Evolutionary conservation across 2,888 invertebrate species (phyloP), one percentile per base, ranked within the genome.

Genomic region (Andrena fulva): DNA sequence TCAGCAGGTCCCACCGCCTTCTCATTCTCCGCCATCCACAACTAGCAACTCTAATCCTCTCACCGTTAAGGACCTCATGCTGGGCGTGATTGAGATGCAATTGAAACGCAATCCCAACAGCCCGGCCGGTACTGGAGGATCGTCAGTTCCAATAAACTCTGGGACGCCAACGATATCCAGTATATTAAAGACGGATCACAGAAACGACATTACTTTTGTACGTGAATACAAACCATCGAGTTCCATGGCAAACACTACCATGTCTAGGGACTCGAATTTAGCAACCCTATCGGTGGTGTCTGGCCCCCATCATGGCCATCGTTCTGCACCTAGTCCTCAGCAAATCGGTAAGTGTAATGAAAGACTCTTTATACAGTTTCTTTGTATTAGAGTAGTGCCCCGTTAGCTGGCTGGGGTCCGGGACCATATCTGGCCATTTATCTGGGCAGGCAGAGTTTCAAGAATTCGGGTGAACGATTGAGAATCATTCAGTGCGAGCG

Each of bases 71-170:
- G 98, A 98, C 93, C 96, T 98, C 76, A 96, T 98, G 93, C 95
- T 96, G 87, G 97, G 97, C 90, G 97, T 98, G 77, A 98, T 98
- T 81, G 98, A 98, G 94, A 96, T 96, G 92, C 96, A 97, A 86
- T 94, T 98, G 69, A 96, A 96, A 94, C 97, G 97, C 91, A 94
- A 94, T 82, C 94, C 93, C 3, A 96, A 96, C 83, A 95, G 95
- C 80, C 95, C 96, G 3, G 90, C 91, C 2, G 90, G 91, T 12
- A 86, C 90, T 24, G 85, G 89, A 27, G 86, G 90, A 63, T 91
- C 93, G 2, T 91, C 92, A 52, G 87, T 92, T 29, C 93, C 94
- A 4, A 94, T 94, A 6, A 94, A 94, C 82, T 94, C 95, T 42
- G 94, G 94, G 73, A 94, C 95, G 7, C 95, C 96, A 0, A 96